These are phyloP conservation scores for Agrochola lychnidis DNA, from an alignment of 2,888 invertebrate genomes.

Conservation along the genomic window DNA sequence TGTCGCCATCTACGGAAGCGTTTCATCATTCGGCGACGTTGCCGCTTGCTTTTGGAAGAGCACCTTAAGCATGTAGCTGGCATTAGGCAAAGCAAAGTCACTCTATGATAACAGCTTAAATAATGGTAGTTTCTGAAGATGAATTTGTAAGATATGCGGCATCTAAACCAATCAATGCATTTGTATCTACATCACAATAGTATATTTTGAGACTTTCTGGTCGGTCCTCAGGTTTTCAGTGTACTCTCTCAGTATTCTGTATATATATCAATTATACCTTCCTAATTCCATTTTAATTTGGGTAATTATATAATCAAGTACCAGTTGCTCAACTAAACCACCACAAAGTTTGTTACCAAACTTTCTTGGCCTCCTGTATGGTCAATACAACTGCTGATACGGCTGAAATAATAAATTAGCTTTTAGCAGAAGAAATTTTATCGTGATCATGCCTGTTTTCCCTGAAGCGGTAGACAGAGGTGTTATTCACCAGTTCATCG, in stretches of 20 bases:
- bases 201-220: conserved; percentile 5
- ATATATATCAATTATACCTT: not conserved
- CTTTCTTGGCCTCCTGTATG: not conserved
- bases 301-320: not conserved
- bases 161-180: conserved; percentile 1
- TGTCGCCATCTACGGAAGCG: not conserved
- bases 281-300: not conserved
- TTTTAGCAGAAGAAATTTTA: not conserved
- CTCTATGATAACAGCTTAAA: not conserved
- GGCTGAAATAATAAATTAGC: not conserved
- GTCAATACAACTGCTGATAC: not conserved
- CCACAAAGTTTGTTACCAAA: not conserved
- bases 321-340: not conserved
- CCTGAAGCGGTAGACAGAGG: not conserved
- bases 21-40: not conserved
- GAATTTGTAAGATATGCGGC: not conserved
- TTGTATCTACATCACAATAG: conserved; percentile 7
- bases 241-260: conserved; percentile 6
- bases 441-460: not conserved
- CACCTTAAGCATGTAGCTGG: not conserved
- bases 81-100: too few relatives aligned
- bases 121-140: conserved; percentile 6
- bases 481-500: not conserved
- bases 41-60: not conserved
- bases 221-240: conserved; percentile 16